phyloP scores from a whole-genome alignment of 1,140 invertebrate species.

The Bombus terrestris region DNA sequence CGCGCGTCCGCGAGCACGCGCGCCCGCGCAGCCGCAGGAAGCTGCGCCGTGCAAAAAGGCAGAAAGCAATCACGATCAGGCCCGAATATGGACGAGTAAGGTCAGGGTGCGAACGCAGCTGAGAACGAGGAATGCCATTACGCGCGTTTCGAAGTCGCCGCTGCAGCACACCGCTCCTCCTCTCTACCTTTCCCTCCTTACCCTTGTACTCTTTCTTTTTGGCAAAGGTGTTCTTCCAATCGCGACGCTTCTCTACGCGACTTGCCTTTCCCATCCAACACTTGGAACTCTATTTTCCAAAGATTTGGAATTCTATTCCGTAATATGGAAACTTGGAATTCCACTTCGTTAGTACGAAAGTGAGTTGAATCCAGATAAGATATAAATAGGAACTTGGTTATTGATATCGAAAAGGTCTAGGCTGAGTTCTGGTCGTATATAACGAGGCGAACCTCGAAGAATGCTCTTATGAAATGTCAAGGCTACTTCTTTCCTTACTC shows the following conservation, averaged over 20 bases:
- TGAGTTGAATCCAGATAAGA: no score
- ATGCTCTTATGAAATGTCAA: no score
- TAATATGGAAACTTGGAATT: no score
- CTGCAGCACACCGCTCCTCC: conserved; percentile 5
- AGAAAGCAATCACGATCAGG: conserved; percentile 77
- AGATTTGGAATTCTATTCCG: not conserved
- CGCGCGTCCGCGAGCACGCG: conserved; percentile 54
- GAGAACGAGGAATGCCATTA: conserved; percentile 79
- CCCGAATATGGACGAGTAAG: conserved; percentile 79
- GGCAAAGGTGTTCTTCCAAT: not conserved
- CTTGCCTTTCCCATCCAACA: not conserved
- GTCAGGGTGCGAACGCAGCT: conserved; percentile 77
- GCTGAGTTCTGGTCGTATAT: no score
- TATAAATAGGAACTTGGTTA: no score
- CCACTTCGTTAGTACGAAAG: no score
- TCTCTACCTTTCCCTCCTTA: not conserved
- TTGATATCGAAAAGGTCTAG: no score
- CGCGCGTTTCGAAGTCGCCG: conserved; percentile 71
- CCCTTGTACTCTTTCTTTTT: conserved; percentile 1
- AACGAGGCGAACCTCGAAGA: no score
- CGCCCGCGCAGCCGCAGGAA: conserved; percentile 60
- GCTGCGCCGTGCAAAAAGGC: conserved; percentile 74
- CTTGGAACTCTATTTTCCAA: not conserved
- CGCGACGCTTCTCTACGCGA: not conserved
- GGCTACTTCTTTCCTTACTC: no score